Evolutionary conservation across 1,140 invertebrate genomes (phyloP).

Genomic region (Atta colombica): DNA sequence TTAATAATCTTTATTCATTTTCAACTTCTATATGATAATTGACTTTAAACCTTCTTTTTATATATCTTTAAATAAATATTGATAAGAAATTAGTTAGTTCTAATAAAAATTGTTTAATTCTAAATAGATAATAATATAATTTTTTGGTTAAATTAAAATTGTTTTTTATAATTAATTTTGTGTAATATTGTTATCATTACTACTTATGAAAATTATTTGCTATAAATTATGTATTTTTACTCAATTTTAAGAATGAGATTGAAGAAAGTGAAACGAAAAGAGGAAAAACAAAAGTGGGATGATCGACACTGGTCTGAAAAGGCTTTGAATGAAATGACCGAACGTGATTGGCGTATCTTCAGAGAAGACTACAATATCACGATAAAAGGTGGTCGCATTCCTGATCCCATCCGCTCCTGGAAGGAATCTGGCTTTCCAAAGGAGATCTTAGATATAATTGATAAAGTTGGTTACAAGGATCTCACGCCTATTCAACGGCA

Average conservation of each 20-base stretch:
- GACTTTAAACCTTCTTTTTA: neutral
- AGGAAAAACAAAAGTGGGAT: constrained; percentile 99
- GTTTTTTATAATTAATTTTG: neutral
- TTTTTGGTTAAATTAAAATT: neutral
- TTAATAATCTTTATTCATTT: too few relatives aligned
- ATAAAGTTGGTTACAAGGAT: constrained; percentile 98
- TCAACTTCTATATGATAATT: neutral
- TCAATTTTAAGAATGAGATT: constrained; percentile 90
- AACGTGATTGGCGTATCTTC: constrained; percentile 99
- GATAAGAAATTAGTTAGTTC: too few relatives aligned
- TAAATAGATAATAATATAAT: neutral
- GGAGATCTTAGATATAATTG: constrained; percentile 98
- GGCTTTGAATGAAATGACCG: constrained; percentile 97
- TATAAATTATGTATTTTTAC: constrained; percentile 11
- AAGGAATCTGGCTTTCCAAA: constrained; percentile 96
- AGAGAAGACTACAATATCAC: constrained; percentile 99
- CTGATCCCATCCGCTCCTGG: constrained; percentile 98
- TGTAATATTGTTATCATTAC: neutral
- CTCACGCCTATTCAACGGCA: constrained; percentile 99
- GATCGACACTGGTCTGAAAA: constrained; percentile 99
- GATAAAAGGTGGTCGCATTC: constrained; percentile 99
- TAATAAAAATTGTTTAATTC: too few relatives aligned
- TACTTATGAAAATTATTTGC: neutral
- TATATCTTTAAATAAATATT: too few relatives aligned
- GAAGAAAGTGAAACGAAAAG: constrained; percentile 97